Base-by-base conservation (phyloP, 1,140 invertebrate genomes). In the Zaprionus ghesquierei region DNA sequence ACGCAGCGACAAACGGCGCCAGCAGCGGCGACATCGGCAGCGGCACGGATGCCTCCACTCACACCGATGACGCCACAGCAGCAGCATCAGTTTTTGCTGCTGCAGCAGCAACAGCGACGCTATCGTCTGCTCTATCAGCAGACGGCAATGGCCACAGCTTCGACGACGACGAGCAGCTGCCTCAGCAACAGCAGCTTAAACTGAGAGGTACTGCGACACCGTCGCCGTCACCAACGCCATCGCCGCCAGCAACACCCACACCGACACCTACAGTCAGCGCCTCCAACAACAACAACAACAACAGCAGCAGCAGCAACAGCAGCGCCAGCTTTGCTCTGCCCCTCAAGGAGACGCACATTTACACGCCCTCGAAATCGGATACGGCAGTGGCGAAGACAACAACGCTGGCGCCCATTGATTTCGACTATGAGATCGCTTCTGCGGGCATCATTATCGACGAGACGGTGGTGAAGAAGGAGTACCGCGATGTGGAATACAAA, bases 331-430 rank as follows among this genome's bases (percentile, higher is more conserved):
- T 77, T 54, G 59, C 84, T 2, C 63, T 91, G 60, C 90, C 91
- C 5, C 72, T 92, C 20, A 92, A 92, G 64, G 91, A 92, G 78
- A 92, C 91, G 29, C 91, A 92, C 44, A 92, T 92, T 20, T 92
- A 91, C 55, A 92, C 91, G 46, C 91, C 91, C 60, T 89, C 90
- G 5, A 91, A 91, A 54, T 74, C 74, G 25, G 90, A 89, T 33
- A 89, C 85, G 22, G 77, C 75, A 6, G 79, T 86, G 69, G 85
- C 85, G 49, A 89, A 76, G 61, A 89, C 85, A 6, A 89, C 85
- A 41, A 89, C 82, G 6, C 55, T 89, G 27, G 65, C 85, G 3
- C 90, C 89, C 15, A 90, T 92, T 59, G 91, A 92, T 65, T 92
- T 92, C 49, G 91, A 92, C 73, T 92, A 90, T 44, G 91, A 92